These are phyloP conservation scores for Osedax frankpressi DNA, from an alignment of 2,888 invertebrate species.

Conservation along the genomic window DNA sequence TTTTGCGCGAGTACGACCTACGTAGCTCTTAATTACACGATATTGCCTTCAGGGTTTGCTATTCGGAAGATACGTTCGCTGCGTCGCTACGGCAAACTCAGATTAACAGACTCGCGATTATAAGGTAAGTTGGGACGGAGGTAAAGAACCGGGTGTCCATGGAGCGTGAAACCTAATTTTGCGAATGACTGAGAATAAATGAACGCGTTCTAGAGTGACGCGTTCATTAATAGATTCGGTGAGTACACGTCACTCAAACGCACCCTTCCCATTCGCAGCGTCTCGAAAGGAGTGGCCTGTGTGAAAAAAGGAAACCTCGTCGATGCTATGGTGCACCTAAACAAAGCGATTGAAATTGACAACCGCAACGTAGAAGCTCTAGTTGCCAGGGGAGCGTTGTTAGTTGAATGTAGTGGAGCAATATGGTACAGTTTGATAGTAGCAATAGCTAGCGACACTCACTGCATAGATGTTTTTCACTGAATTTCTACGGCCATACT, in stretches of 20 bases:
- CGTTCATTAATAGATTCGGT: not conserved
- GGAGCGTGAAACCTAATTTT: too few relatives aligned
- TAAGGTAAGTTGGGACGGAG: not conserved
- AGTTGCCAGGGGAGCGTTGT: slow-evolving; percentile 55
- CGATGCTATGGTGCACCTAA: slow-evolving; percentile 41
- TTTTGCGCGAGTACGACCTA: too few relatives aligned
- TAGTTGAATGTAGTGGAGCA: too few relatives aligned
- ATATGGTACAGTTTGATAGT: too few relatives aligned
- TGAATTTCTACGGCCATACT: too few relatives aligned
- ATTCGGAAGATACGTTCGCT: not conserved
- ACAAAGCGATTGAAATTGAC: slow-evolving; percentile 42
- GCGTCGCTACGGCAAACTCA: not conserved
- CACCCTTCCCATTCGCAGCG: slow-evolving; percentile 54
- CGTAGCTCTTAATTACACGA: too few relatives aligned
- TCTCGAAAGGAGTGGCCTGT: slow-evolving; percentile 83
- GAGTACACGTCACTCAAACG: too few relatives aligned
- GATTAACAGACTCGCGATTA: not conserved
- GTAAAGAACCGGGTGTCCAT: too few relatives aligned
- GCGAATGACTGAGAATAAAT: not conserved
- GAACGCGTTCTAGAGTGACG: not conserved
- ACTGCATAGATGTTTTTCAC: too few relatives aligned
- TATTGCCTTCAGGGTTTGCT: not conserved
- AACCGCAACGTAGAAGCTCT: slow-evolving; percentile 76
- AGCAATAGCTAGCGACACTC: too few relatives aligned
- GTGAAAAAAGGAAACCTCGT: slow-evolving; percentile 64